Percentiles rank a stretch among this genome's conserved stretches.
These are phyloP conservation scores for Platypus cylindrus DNA, from an alignment of 2,888 invertebrate species.

Conservation along the genomic window DNA sequence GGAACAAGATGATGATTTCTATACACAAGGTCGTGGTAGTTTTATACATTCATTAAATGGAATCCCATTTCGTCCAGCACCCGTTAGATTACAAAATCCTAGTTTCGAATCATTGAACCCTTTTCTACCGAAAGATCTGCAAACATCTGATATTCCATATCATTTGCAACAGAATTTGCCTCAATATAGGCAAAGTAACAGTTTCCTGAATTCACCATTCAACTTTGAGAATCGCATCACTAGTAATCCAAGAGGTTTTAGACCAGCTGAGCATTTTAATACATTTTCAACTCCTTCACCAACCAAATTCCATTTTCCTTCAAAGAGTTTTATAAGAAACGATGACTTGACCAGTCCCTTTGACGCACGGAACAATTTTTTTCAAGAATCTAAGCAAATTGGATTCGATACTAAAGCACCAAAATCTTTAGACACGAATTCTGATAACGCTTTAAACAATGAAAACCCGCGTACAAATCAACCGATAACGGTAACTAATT, in stretches of 20 bases:
- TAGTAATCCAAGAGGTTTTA: slow-evolving; percentile 28
- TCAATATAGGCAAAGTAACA: slow-evolving; percentile 34
- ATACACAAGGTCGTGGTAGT: slow-evolving; percentile 21
- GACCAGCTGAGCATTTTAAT: slow-evolving; percentile 28
- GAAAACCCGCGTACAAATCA: no score
- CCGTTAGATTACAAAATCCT: slow-evolving; percentile 19
- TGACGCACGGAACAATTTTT: no score
- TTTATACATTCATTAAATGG: slow-evolving; percentile 20
- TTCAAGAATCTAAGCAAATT: no score
- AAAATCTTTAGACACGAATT: no score
- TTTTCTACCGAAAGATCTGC: slow-evolving; percentile 29
- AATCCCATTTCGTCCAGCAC: slow-evolving; percentile 26
- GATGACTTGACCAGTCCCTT: no score
- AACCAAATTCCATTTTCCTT: slow-evolving; percentile 39
- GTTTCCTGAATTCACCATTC: no score
- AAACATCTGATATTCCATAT: slow-evolving; percentile 33
- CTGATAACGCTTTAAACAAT: no score
- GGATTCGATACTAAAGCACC: no score
- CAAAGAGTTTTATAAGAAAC: no score
- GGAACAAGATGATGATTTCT: slow-evolving; percentile 26
- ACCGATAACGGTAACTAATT: no score
- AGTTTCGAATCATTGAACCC: slow-evolving; percentile 15
- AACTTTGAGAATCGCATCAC: slow-evolving; percentile 32
- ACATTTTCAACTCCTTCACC: slow-evolving; percentile 39
- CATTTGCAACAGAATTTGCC: slow-evolving; percentile 34